These are phyloP conservation scores for Sisor rabdophorus DNA, from an alignment of 2,113 vertebrate genomes.

Conservation along the genomic window DNA sequence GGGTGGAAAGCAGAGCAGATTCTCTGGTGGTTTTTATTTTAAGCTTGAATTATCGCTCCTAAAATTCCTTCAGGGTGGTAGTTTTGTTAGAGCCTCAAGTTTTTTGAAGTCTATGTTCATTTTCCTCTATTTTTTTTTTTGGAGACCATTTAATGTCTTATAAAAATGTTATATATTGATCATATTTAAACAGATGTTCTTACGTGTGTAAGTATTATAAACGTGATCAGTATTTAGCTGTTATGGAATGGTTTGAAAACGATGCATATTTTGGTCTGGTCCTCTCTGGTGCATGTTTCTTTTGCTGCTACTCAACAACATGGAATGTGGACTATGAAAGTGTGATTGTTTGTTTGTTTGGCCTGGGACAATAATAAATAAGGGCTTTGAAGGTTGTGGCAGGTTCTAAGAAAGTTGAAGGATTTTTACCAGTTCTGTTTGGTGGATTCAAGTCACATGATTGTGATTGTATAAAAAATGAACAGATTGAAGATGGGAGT, in stretches of 20 bases:
- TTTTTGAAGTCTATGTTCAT: constrained; percentile 18
- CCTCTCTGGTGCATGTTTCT: constrained; percentile 23
- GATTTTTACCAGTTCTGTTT: background rate
- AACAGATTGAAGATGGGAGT: background rate
- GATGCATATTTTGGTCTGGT: constrained; percentile 46
- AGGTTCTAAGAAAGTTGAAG: constrained; percentile 9
- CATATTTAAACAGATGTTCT: constrained; percentile 68
- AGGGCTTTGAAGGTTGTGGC: constrained; percentile 14
- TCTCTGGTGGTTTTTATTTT: constrained; percentile 13
- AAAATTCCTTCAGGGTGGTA: constrained; percentile 42
- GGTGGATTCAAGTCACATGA: background rate
- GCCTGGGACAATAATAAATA: background rate
- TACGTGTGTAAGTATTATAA: constrained; percentile 70
- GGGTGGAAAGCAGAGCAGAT: constrained; percentile 1
- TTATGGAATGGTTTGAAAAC: constrained; percentile 57
- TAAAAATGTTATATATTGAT: no score
- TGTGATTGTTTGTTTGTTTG: background rate
- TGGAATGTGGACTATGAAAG: background rate
- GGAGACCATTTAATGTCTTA: constrained; percentile 19
- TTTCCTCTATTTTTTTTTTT: background rate
- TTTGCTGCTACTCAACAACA: constrained; percentile 19
- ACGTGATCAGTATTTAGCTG: constrained; percentile 79
- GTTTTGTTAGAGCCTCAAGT: constrained; percentile 23
- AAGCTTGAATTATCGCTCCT: constrained; percentile 43
- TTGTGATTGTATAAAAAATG: background rate